A percentile compares a stretch with the other conserved stretches of the same genome.
Conservation (phyloP, 37 sponge, comb jelly and placozoan genomes). For the Beroe ovata region DNA sequence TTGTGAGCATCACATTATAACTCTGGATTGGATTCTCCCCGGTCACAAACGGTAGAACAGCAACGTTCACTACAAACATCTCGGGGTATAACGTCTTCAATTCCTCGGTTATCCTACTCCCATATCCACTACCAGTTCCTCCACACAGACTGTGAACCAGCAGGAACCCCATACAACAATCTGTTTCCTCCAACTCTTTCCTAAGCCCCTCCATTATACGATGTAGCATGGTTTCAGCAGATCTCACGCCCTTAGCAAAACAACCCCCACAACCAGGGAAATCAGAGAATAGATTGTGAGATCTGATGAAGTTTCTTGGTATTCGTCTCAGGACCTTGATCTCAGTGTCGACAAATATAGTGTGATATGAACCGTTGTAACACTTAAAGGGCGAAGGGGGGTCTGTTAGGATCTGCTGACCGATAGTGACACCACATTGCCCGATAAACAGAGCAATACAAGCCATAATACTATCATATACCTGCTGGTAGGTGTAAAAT, state of each 20-base stretch:
- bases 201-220: background rate
- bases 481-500: too few relatives aligned
- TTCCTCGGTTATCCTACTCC: conserved; percentile 25
- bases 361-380: conserved; percentile 28
- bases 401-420: conserved; percentile 8
- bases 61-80: conserved; percentile 43
- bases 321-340: conserved; percentile 22
- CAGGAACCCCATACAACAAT: conserved; percentile 54
- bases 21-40: conserved; percentile 62
- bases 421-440: conserved; percentile 58
- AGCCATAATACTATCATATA: too few relatives aligned
- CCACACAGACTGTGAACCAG: conserved; percentile 62
- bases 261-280: conserved; percentile 60
- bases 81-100: conserved; percentile 38
- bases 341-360: conserved; percentile 58
- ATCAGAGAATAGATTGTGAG: conserved; percentile 20
- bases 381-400: background rate
- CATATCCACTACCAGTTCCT: conserved; percentile 62
- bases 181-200: background rate
- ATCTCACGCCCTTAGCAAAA: conserved; percentile 12
- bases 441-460: conserved; percentile 56
- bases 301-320: background rate
- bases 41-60: conserved; percentile 27
- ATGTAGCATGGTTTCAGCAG: background rate
- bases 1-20: conserved; percentile 18